Conservation (phyloP, 2,797 vertebrate species). For the Chiloscyllium punctatum region DNA sequence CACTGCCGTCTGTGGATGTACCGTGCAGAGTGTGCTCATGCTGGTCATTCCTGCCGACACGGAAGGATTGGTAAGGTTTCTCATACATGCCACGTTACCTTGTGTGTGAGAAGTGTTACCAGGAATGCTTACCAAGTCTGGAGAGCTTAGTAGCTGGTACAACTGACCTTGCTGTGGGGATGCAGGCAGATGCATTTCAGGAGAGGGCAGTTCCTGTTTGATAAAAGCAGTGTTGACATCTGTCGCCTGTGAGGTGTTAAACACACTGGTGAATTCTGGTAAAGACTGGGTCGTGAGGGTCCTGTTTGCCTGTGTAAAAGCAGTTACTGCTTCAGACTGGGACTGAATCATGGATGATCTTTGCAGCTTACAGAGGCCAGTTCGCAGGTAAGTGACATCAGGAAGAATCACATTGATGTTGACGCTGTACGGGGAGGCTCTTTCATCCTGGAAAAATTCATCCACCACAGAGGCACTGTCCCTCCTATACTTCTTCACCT, state of each 20-base stretch:
- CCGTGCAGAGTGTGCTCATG: slow-evolving; percentile 62
- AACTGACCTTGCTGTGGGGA: slow-evolving; percentile 78
- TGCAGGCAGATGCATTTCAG: slow-evolving; percentile 69
- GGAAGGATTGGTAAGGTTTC: slow-evolving; percentile 64
- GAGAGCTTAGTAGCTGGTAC: slow-evolving; percentile 84
- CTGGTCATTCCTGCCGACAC: slow-evolving; percentile 66
- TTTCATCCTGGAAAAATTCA: slow-evolving; percentile 81
- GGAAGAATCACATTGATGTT: slow-evolving; percentile 94
- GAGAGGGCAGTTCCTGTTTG: slow-evolving; percentile 85
- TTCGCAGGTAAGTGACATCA: slow-evolving; percentile 80
- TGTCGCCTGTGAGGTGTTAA: slow-evolving; percentile 63
- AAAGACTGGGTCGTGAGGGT: slow-evolving; percentile 60
- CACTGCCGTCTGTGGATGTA: slow-evolving; percentile 61
- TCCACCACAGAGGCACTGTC: slow-evolving; percentile 74
- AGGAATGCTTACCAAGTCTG: slow-evolving; percentile 77
- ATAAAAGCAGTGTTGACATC: slow-evolving; percentile 72
- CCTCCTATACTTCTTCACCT: slow-evolving; percentile 76
- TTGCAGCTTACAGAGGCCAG: slow-evolving; percentile 77
- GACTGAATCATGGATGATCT: slow-evolving; percentile 71
- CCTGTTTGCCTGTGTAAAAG: slow-evolving; percentile 75
- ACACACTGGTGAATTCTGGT: slow-evolving; percentile 79
- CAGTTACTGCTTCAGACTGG: slow-evolving; percentile 77
- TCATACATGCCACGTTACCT: slow-evolving; percentile 61
- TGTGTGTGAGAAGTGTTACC: slow-evolving; percentile 52
- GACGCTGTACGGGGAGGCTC: slow-evolving; percentile 81